Conservation (phyloP, 1,140 invertebrate genomes). For the Nomia melanderi region DNA sequence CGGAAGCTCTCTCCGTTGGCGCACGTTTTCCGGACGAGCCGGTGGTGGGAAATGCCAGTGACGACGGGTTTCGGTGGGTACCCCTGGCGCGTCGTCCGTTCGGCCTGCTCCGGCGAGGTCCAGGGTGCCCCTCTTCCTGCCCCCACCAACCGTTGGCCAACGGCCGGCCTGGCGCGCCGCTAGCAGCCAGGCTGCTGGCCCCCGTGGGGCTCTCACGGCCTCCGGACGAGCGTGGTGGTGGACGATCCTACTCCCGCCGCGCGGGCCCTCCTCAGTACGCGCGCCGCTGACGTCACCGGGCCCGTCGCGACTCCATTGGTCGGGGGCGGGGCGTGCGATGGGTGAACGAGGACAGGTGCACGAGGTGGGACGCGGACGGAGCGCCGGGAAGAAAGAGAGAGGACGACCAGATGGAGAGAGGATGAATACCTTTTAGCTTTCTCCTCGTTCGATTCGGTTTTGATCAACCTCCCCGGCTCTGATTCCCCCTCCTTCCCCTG, state of each 20-base stretch:
- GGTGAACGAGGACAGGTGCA: conserved; percentile 75
- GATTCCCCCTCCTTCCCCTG: conserved; percentile 4
- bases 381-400: conserved; percentile 14
- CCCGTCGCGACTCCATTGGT: conserved; percentile 71
- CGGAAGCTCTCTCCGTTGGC: conserved; percentile 60
- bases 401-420: conserved; percentile 20
- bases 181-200: conserved; percentile 58
- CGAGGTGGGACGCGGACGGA: conserved; percentile 19
- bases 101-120: conserved; percentile 55
- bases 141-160: conserved; percentile 58
- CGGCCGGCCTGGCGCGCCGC: conserved; percentile 56
- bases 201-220: conserved; percentile 59
- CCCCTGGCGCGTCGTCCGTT: conserved; percentile 55
- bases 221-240: conserved; percentile 59
- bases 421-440: conserved; percentile 51
- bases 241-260: conserved; percentile 55
- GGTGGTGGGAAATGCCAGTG: conserved; percentile 78
- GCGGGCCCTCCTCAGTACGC: conserved; percentile 38
- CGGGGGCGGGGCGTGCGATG: conserved; percentile 73
- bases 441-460: conserved; percentile 55
- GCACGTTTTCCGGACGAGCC: conserved; percentile 74
- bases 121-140: conserved; percentile 67
- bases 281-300: conserved; percentile 70
- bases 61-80: conserved; percentile 65
- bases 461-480: conserved; percentile 29